Conservation (phyloP, 2,888 invertebrate species). For the Melinopterus prodromus region DNA sequence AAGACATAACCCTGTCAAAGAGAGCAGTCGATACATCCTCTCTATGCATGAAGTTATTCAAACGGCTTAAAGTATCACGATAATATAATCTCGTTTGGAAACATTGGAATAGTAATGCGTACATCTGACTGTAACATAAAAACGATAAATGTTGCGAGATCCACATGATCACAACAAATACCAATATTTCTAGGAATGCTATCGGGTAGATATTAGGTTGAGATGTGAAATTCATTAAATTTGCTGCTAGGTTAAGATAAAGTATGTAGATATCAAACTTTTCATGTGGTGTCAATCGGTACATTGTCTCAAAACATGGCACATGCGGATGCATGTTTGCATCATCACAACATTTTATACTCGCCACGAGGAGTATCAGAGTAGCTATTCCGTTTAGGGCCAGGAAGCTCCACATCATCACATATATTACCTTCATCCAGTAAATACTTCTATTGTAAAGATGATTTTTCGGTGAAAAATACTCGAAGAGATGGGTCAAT, state of each 20-base stretch:
- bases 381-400: conserved; percentile 24
- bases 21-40: conserved; percentile 33
- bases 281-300: conserved; percentile 27
- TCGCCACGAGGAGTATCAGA: conserved; percentile 11
- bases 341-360: conserved; percentile 12
- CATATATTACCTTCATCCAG: conserved; percentile 26
- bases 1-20: conserved; percentile 27
- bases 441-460: conserved; percentile 29
- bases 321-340: conserved; percentile 28
- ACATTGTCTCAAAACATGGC: conserved; percentile 16
- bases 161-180: conserved; percentile 30
- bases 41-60: conserved; percentile 31
- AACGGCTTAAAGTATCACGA: conserved; percentile 21
- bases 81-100: conserved; percentile 15
- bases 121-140: conserved; percentile 31
- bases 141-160: conserved; percentile 27
- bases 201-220: conserved; percentile 28
- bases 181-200: conserved; percentile 22
- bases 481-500: conserved; percentile 32
- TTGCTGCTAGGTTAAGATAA: conserved; percentile 33
- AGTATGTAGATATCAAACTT: conserved; percentile 35
- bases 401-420: conserved; percentile 29
- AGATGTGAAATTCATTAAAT: conserved; percentile 33
- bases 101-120: conserved; percentile 26
- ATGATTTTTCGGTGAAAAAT: conserved; percentile 27